Evolutionary conservation across 2,888 invertebrate species (phyloP), one percentile per base, ranked within the genome.

Genomic region (Andrena flavipes): DNA sequence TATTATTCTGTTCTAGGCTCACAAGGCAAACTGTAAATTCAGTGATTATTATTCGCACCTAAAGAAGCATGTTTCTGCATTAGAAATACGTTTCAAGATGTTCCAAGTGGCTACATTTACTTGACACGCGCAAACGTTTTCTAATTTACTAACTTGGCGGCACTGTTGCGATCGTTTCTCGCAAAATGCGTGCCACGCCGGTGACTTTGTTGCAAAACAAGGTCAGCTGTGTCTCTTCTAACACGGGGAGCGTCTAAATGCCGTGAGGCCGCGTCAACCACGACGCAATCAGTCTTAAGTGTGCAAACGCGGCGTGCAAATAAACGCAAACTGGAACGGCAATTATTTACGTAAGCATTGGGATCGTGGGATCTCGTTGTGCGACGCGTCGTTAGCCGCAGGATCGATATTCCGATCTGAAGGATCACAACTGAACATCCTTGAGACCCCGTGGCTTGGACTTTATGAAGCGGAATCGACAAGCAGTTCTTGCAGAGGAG

Each of bases 291-390:
- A 67, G 60, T 64, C 63, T 76, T n/a, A 29, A 76, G 67, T 64
- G 68, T 33, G 77, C 78, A 63, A 78, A 78, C 33, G 63, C 78
- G 56, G 73, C 69, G 42, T 42, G 73, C 48, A 73, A 60, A 74
- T 59, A 68, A 56, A 81, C 67, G 56, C 51, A 73, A 76, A 81
- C 73, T 78, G 76, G 60, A 70, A 84, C 77, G 76, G 60, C 59
- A 76, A 78, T 86, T 80, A 86, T 80, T 87, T 86, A 84, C 81
- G 71, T 69, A 78, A 87, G 79, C 56, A 71, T 74, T 16, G 49
- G 59, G 76, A 80, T 70, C 84, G 81, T 87, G 87, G 78, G 87
- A 86, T 76, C 75, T 35, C 35, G 49, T 59, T 35, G 74, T 62
- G 60, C 78, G 76, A 84, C 71, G 48, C 67, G 71, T 73, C 68